These are phyloP conservation scores for Callionymus lyra DNA, from an alignment of 2,113 vertebrate genomes.

Conservation along the genomic window DNA sequence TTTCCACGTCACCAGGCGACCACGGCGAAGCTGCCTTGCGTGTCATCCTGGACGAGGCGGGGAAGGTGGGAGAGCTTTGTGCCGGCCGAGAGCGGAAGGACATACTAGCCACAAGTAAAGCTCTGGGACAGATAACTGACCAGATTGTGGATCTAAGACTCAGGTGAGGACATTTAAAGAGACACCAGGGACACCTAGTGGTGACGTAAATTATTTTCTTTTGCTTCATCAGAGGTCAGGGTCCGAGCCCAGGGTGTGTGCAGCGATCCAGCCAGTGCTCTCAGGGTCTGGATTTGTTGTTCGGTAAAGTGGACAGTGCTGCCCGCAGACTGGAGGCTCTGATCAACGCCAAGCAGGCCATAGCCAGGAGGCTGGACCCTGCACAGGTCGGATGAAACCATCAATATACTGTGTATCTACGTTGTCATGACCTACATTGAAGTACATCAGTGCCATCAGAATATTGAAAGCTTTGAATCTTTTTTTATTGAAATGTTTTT, in stretches of 20 bases:
- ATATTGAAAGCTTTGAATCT: no score
- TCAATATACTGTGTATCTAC: no score
- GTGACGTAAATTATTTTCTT: conserved; percentile 1
- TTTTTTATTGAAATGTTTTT: no score
- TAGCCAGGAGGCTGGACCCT: conserved; percentile 89
- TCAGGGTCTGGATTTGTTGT: conserved; percentile 88
- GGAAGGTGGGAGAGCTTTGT: conserved; percentile 93
- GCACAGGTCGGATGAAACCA: conserved; percentile 77
- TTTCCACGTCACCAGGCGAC: conserved; percentile 66
- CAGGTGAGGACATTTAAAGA: conserved; percentile 59
- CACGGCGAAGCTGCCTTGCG: conserved; percentile 85
- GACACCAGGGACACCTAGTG: no score
- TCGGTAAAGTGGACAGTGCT: conserved; percentile 88
- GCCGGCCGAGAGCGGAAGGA: conserved; percentile 92
- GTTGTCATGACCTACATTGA: conserved; percentile 8
- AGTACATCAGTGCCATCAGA: no score
- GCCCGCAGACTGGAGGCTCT: conserved; percentile 88
- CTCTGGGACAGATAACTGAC: conserved; percentile 89
- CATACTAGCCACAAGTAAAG: conserved; percentile 82
- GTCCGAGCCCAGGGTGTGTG: conserved; percentile 77
- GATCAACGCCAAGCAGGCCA: conserved; percentile 91
- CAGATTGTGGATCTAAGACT: conserved; percentile 84
- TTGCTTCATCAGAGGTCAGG: conserved; percentile 75
- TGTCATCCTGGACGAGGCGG: conserved; percentile 91
- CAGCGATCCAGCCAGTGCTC: conserved; percentile 90